Percentiles rank a stretch among this genome's conserved stretches.
Evolutionary conservation across 1,140 invertebrate species (phyloP).

Genomic region (Asobara japonica): DNA sequence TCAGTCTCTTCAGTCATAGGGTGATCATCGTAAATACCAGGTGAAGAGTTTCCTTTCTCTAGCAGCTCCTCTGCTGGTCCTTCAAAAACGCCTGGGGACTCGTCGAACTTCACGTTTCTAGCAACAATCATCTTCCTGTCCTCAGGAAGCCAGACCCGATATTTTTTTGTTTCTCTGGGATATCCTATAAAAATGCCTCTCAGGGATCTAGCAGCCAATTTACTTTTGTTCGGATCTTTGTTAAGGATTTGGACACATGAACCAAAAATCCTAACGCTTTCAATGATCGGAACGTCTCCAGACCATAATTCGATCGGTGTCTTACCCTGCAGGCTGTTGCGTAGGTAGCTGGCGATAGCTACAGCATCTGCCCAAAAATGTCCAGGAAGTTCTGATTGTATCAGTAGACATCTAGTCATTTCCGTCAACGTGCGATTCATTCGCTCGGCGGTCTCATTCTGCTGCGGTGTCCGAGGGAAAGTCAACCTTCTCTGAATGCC

Average conservation of each 20-base stretch:
- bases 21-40: too few relatives aligned
- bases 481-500: neutral
- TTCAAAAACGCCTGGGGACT: too few relatives aligned
- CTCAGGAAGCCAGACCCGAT: neutral
- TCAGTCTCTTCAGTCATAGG: too few relatives aligned
- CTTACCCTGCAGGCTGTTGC: neutral
- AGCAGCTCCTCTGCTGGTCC: too few relatives aligned
- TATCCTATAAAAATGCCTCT: conserved; percentile 18
- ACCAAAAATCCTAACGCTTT: neutral
- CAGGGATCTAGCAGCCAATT: conserved; percentile 8
- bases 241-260: neutral
- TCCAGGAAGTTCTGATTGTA: neutral
- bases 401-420: neutral
- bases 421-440: neutral
- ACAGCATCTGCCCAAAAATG: neutral
- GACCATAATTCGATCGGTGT: neutral
- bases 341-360: neutral
- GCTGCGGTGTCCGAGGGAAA: neutral
- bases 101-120: neutral
- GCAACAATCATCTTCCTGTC: neutral
- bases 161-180: conserved; percentile 14
- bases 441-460: neutral
- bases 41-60: too few relatives aligned
- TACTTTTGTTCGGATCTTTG: conserved; percentile 3
- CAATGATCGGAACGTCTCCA: neutral